Evolutionary conservation across 2,797 vertebrate species (phyloP).

Genomic region (Pipistrellus pygmaeus): DNA sequence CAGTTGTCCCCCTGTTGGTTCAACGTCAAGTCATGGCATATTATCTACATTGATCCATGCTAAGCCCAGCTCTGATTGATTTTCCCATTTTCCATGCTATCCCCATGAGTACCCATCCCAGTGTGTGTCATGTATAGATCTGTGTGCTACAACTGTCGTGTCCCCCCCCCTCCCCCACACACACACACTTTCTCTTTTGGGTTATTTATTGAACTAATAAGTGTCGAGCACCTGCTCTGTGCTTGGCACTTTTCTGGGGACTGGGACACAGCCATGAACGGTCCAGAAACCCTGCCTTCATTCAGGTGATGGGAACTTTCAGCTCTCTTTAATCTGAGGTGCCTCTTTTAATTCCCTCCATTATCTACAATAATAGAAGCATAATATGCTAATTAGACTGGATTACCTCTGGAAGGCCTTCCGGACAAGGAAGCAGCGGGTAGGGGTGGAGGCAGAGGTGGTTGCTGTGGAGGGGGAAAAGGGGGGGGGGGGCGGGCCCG

Average conservation of each 20-base stretch:
- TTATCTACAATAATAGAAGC: background rate
- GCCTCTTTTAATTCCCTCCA: background rate
- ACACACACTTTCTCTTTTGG: too few species aligned
- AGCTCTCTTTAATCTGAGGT: background rate
- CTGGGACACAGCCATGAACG: background rate
- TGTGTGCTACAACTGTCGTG: background rate
- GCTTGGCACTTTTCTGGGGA: background rate
- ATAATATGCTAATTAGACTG: too few species aligned
- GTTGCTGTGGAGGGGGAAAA: rapidly evolving
- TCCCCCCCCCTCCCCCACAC: too few species aligned
- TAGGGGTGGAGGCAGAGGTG: too few species aligned
- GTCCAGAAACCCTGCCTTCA: too few species aligned
- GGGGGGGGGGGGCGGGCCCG: too few species aligned
- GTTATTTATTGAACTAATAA: too few species aligned
- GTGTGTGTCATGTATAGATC: rapidly evolving
- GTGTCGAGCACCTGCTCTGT: background rate
- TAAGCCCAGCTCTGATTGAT: background rate
- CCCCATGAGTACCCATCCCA: background rate
- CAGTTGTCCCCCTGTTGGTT: background rate
- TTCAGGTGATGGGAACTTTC: background rate
- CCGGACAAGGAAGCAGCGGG: too few species aligned
- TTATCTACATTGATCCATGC: background rate
- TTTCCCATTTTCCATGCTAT: background rate
- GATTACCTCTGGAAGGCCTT: too few species aligned
- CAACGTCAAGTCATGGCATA: background rate